Evolutionary conservation across 2,888 invertebrate genomes (phyloP).

Genomic region (Rhopalosiphum nymphaeae): DNA sequence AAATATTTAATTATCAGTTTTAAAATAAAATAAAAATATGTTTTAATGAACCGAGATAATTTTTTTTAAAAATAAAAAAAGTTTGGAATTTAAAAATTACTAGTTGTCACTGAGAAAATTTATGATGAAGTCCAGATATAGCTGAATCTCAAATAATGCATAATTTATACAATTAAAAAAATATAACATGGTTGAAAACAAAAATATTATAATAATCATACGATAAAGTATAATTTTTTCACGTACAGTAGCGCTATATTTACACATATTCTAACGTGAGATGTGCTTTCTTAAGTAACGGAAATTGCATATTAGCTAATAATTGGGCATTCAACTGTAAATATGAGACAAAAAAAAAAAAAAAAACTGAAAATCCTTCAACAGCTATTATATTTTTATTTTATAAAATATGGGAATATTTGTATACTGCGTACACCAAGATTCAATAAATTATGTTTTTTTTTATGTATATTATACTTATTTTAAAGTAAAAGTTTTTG

Average conservation of each 20-base stretch:
- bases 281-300: not conserved
- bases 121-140: not conserved
- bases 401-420: not conserved
- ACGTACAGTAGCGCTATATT: not conserved
- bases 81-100: not conserved
- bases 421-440: not conserved
- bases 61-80: not conserved
- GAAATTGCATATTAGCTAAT: not conserved
- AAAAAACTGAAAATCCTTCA: not conserved
- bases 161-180: not conserved
- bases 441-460: conserved; percentile 16
- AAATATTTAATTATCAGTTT: not conserved
- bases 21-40: not conserved
- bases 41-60: not conserved
- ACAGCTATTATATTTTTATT: not conserved
- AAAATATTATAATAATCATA: not conserved
- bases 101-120: not conserved
- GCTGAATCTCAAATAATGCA: too few species aligned
- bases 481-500: not conserved
- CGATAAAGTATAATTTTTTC: not conserved
- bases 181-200: not conserved
- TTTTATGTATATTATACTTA: not conserved
- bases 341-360: not conserved
- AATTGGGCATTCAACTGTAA: not conserved
- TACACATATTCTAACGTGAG: not conserved